phyloP scores from a whole-genome alignment of 1,140 invertebrate species.

The Cydia amplana region DNA sequence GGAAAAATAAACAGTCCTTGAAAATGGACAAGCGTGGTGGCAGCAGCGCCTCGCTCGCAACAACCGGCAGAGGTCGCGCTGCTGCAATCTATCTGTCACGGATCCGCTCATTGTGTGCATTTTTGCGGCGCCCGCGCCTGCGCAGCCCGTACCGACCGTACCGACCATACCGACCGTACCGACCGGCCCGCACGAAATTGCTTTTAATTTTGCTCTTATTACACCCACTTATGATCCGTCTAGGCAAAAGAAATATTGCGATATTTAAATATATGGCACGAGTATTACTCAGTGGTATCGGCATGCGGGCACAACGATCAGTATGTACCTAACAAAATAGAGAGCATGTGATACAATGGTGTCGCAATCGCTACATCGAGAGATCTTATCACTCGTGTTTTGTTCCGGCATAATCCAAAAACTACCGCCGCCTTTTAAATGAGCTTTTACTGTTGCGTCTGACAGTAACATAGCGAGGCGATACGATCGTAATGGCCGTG shows the following conservation, averaged over 20 bases:
- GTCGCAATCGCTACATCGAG: conserved; percentile 12
- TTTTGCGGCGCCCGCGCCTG: conserved; percentile 32
- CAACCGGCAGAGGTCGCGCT: conserved; percentile 32
- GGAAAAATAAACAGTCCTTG: not conserved
- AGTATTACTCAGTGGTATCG: not conserved
- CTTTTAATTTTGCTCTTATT: conserved; percentile 32
- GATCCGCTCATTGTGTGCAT: conserved; percentile 31
- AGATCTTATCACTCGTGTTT: conserved; percentile 16
- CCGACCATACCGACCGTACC: not conserved
- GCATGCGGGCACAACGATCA: conserved; percentile 14
- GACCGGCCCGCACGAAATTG: conserved; percentile 19
- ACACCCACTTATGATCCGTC: conserved; percentile 27
- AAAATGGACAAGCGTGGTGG: not conserved
- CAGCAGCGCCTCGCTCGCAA: conserved; percentile 30
- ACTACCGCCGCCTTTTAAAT: conserved; percentile 31
- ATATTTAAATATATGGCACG: conserved; percentile 17
- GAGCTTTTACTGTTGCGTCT: conserved; percentile 31
- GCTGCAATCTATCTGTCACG: conserved; percentile 37
- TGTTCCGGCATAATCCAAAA: conserved; percentile 30
- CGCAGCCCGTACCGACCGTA: not conserved
- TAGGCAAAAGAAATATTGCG: conserved; percentile 26
- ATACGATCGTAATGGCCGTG: conserved; percentile 28
- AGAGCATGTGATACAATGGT: conserved; percentile 27
- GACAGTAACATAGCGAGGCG: conserved; percentile 23
- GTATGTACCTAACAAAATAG: conserved; percentile 6